Base-by-base conservation (phyloP, 2,113 vertebrate genomes). In the Seriola quinqueradiata region DNA sequence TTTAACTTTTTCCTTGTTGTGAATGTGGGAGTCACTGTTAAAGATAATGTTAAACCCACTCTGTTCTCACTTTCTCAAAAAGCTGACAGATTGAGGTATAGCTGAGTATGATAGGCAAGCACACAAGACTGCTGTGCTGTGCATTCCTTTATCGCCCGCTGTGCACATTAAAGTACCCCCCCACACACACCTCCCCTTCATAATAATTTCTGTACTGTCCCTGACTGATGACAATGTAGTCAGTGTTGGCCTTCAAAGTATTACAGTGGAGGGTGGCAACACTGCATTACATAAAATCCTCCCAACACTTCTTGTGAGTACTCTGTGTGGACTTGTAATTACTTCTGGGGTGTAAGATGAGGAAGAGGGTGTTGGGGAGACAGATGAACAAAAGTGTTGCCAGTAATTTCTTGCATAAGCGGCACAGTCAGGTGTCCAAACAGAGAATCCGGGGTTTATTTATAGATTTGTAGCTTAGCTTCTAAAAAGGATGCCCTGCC, bases 341-440 rank as follows among this genome's bases (percentile, higher is more conserved):
- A 78, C 46, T 81, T 63, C 59, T 66, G 64, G 72, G 72, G 81
- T 66, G 84, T 66, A 75, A 8, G n/a, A 13, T 13, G 71, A 66
- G 36, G 19, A 67, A 38, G 34, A 28, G 54, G 23, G 44, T 23
- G 54, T 13, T n/a, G 17, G 54, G 23, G 55, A 69, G 73, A 71
- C 67, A 23, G 69, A 89, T 86, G 70, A 93, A 86, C 40, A 63
- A 70, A 86, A 59, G 71, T 70, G 44, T 86, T 89, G 81, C 71
- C 81, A 85, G 71, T 87, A 64, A 81, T 81, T 82, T 88, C 79
- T 91, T 87, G 78, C 85, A 77, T 83, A 84, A 90, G 87, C 75
- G 44, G 44, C 61, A 63, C 78, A 86, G 68, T 89, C 87, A 80
- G 81, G 81, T 91, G 88, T 90, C 88, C 87, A 86, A 90, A 87